Evolutionary conservation across 2,113 vertebrate species (phyloP), one percentile per base, ranked within the genome.

Genomic region (Callithrix jacchus): DNA sequence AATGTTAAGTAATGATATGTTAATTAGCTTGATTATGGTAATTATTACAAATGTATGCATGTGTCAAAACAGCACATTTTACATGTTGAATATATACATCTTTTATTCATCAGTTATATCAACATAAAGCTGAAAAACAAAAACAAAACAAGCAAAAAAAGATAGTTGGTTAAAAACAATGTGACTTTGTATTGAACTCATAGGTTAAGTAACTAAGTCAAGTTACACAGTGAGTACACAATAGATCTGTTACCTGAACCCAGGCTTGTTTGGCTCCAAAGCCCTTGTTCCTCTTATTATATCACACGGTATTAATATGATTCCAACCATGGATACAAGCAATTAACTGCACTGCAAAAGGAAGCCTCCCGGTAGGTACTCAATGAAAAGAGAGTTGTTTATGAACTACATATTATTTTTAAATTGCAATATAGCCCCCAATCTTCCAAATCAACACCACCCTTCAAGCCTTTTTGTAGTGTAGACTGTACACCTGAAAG

Each of bases 121-220:
- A 79, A 16, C 45, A 23, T 64, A n/a, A 66, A 56, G 32, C 27
- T 58, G 21, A 56, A 37, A 68, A 94, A 90, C 30, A 82, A 71
- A 77, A 52, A 32, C 27, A 58, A 74, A 74, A 74, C 37, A 74
- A 42, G 21, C 8, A 42, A 71, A 35, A 25, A n/a, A 68, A 12
- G 8, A 56, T 25, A 73, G 21, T 27, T 87, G 16, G 14, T 87
- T 68, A 61, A 79, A 94, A 83, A 0, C 4, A 96, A 91, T 42
- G 20, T 93, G 21, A 76, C 70, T 89, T 42, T 92, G 2, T 93
- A 79, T 93, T 95, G 93, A 95, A 92, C 49, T 83, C 79, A 70
- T 40, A 94, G 7, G 8, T 89, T 82, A 87, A 68, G 9, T 68
- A 87, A 88, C 32, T 88, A 77, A 74, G 6, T 32, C 4, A 1